Base-by-base conservation (phyloP, 1,140 invertebrate species). In the Tribolium madens region DNA sequence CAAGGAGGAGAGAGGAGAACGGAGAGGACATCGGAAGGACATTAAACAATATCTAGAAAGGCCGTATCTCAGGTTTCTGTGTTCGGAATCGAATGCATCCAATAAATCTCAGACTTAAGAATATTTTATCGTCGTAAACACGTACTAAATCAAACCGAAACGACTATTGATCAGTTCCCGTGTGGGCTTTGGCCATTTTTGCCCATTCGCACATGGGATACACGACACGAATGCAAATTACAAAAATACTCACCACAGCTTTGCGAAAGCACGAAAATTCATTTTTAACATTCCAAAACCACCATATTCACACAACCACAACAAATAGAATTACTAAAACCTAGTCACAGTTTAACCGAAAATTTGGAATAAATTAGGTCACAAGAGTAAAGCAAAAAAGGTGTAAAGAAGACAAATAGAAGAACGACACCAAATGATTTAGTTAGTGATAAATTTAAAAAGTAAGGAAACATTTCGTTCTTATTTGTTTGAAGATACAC, bases 61-160 rank as follows among this genome's bases (percentile, higher is more conserved):
- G 33, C 42, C 17, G 47, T 71, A 47, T 71, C 68, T 71, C 47
- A 50, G 68, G 68, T 71, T 71, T 71, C 68, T 71, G 14, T 71
- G 68, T 71, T 71, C 68, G 18, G 68, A 73, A 77, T 78, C 76
- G 76, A 78, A 74, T 75, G 76, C 60, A 74, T 68, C 57, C 48
- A 73, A 75, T 78, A 78, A 78, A 78, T 78, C 76, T 78, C 26
- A 6, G 48, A 15, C 47, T 50, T 36, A 64, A 69, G 72, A 78
- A 74, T 78, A 78, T 78, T 78, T 78, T 78, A 78, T 60, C 73
- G 76, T 78, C 57, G 72, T 70, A 78, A 78, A 78, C 76, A 78
- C 76, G 76, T 75, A 73, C 71, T 78, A 75, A 78, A 78, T 78
- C 76, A 78, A 78, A 78, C 47, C 57, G 71, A 57, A 71, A 70